Percentiles rank a stretch among this genome's conserved stretches.
Conservation (phyloP, 2,888 invertebrate genomes). For the Scaptomyza reducta region DNA sequence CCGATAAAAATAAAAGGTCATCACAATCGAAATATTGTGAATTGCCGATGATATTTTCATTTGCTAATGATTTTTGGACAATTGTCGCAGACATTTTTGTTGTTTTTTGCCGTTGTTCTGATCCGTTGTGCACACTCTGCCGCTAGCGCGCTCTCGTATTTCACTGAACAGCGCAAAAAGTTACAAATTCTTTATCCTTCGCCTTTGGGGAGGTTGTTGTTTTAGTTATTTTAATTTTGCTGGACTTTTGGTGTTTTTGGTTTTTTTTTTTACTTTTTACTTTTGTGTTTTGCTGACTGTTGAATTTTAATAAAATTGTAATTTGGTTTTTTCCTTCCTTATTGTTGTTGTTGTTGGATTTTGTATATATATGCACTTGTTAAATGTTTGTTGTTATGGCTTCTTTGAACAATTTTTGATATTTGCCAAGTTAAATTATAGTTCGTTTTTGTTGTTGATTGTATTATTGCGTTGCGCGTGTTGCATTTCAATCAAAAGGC, state of each 20-base stretch:
- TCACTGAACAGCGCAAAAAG: constrained; percentile 55
- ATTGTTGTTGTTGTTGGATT: constrained; percentile 12
- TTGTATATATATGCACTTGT: constrained; percentile 53
- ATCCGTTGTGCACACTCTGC: constrained; percentile 7
- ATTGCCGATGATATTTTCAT: constrained; percentile 54
- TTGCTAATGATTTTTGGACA: constrained; percentile 62
- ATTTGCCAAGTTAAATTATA: constrained; percentile 48
- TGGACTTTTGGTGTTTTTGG: constrained; percentile 26
- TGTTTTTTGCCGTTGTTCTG: constrained; percentile 29
- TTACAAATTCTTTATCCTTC: constrained; percentile 52
- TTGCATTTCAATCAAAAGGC: constrained; percentile 70
- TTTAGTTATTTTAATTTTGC: constrained; percentile 21
- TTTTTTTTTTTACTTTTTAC: constrained; percentile 9
- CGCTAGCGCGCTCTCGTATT: constrained; percentile 29
- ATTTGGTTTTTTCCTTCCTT: constrained; percentile 1
- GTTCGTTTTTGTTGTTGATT: constrained; percentile 35
- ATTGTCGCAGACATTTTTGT: constrained; percentile 68
- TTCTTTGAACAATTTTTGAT: constrained; percentile 56
- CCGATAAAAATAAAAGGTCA: constrained; percentile 64
- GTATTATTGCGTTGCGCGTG: constrained; percentile 62
- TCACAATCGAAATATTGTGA: constrained; percentile 63
- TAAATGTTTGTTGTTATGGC: constrained; percentile 37
- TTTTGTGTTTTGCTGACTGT: constrained; percentile 39
- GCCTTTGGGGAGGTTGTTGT: background rate
- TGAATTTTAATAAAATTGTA: constrained; percentile 22